These are phyloP conservation scores for Colletes gigas DNA, from an alignment of 1,140 invertebrate species.

Conservation along the genomic window DNA sequence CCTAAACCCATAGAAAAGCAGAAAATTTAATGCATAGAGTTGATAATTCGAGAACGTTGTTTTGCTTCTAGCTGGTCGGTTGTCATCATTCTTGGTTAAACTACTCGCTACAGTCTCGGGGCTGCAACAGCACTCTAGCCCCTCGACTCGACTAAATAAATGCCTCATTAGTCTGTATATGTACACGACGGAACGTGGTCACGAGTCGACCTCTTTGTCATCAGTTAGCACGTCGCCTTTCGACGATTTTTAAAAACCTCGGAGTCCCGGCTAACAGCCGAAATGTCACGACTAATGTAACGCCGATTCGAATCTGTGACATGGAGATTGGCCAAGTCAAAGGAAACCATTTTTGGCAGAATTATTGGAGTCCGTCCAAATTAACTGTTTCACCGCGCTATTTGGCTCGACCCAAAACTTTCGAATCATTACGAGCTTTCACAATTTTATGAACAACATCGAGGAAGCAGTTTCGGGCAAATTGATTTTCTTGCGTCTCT, in stretches of 20 bases:
- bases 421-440: not conserved
- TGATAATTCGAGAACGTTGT: not conserved
- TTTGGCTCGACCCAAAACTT: not conserved
- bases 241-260: not conserved
- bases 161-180: conserved; percentile 31
- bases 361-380: conserved; percentile 45
- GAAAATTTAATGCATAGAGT: not conserved
- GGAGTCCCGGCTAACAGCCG: no score
- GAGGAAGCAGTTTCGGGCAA: no score
- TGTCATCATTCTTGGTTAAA: conserved; percentile 17
- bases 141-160: conserved; percentile 41
- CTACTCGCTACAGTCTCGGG: conserved; percentile 7
- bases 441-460: not conserved
- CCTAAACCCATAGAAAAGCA: not conserved
- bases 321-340: conserved; percentile 19
- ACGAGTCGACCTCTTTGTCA: not conserved
- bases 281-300: conserved; percentile 25
- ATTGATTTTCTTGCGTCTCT: no score
- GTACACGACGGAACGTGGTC: not conserved
- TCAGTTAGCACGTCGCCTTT: not conserved
- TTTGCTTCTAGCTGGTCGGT: not conserved
- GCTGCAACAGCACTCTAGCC: not conserved
- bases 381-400: conserved; percentile 18
- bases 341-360: conserved; percentile 23
- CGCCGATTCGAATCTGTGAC: conserved; percentile 14